Conservation (phyloP, 1,140 invertebrate species). For the Oscheius sp. region DNA sequence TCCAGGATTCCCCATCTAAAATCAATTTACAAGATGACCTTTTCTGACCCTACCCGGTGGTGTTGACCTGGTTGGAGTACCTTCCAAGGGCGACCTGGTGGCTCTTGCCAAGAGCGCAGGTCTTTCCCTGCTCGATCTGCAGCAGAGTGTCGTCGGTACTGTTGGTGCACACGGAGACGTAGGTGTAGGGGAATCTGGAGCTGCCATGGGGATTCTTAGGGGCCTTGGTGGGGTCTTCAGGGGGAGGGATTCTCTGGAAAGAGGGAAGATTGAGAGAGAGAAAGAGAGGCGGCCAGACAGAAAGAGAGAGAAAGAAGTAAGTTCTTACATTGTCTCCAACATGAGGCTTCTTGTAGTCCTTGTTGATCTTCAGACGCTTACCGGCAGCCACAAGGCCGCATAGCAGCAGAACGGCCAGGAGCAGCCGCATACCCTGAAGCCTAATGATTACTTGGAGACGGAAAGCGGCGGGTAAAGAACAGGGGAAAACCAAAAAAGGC, state of each 20-base stretch:
- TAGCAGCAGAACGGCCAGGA: neutral
- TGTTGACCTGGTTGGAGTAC: constrained; percentile 54
- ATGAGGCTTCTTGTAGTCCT: neutral
- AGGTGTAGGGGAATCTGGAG: constrained; percentile 25
- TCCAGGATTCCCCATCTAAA: constrained; percentile 59
- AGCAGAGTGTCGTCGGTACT: constrained; percentile 26
- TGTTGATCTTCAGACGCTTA: neutral
- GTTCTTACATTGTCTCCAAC: neutral
- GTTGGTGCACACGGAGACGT: constrained; percentile 39
- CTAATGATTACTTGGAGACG: too few species aligned
- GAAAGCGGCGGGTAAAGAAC: too few species aligned
- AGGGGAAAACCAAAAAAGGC: too few species aligned
- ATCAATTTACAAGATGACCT: neutral
- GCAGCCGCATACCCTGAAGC: constrained; percentile 7
- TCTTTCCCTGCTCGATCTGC: constrained; percentile 21
- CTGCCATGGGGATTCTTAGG: neutral
- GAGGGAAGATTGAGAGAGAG: neutral
- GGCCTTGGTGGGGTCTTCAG: neutral
- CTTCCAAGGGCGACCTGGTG: constrained; percentile 47
- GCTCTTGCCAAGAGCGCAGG: constrained; percentile 6
- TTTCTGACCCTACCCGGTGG: constrained; percentile 46
- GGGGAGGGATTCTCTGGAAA: neutral
- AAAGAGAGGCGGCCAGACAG: too few species aligned
- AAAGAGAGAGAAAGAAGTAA: too few species aligned
- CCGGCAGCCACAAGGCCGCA: neutral